Conservation (phyloP, 2,113 vertebrate species). For the Malurus melanocephalus region DNA sequence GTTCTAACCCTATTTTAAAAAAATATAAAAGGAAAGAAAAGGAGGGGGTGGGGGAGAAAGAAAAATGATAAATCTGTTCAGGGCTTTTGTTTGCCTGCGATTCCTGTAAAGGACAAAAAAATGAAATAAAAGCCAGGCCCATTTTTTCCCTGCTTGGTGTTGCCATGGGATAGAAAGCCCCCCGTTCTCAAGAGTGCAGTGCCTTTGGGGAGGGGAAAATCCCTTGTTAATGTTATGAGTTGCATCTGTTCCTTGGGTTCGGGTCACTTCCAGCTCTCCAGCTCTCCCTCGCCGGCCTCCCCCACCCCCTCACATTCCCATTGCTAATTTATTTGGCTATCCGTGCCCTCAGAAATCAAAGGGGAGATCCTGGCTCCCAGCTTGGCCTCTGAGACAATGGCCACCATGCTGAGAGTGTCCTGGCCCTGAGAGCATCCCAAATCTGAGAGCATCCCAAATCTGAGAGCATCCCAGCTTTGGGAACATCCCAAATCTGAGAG, state of each 20-base stretch:
- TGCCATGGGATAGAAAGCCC: slow-evolving; percentile 64
- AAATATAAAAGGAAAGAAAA: slow-evolving; percentile 66
- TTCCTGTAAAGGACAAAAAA: slow-evolving; percentile 56
- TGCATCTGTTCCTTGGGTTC: slow-evolving; percentile 54
- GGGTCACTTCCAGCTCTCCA: not conserved
- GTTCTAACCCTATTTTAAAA: slow-evolving; percentile 59
- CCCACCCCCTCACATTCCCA: not conserved
- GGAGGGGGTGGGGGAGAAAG: slow-evolving; percentile 44
- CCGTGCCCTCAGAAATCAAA: not conserved
- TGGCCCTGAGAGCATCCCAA: not conserved
- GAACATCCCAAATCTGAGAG: not conserved
- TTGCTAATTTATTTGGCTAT: slow-evolving; percentile 24
- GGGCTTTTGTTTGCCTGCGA: slow-evolving; percentile 53
- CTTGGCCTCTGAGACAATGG: not conserved
- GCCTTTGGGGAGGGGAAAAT: slow-evolving; percentile 20
- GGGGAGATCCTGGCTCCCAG: not conserved
- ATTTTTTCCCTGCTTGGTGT: slow-evolving; percentile 46
- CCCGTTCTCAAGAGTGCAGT: not conserved
- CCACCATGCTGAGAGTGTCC: not conserved
- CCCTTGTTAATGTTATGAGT: not conserved
- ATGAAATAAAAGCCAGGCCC: slow-evolving; percentile 42
- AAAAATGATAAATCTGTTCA: slow-evolving; percentile 55
- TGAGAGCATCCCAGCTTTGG: not conserved
- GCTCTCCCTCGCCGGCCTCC: not conserved
- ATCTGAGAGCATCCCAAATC: not conserved